Base-by-base conservation (phyloP, 1,140 invertebrate genomes). In the Drosophila mauritiana region DNA sequence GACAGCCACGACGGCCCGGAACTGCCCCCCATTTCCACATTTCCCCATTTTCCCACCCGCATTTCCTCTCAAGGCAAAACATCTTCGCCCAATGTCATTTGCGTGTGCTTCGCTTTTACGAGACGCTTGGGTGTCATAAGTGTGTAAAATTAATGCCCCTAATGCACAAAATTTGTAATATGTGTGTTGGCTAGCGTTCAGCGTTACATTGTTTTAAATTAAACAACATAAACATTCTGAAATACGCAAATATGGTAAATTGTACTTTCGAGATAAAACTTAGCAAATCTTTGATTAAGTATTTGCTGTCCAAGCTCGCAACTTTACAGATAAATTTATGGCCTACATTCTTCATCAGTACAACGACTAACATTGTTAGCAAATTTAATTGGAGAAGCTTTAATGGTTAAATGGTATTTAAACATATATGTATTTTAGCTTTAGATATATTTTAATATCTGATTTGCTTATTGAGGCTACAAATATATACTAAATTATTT, bases 81-180 rank as follows among this genome's bases (percentile, higher is more conserved):
- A 78, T 70, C 62, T 77, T 43, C 40, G 68, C 63, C 78, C 85
- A 79, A 88, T 82, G 83, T 88, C 64, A 86, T 86, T 88, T 86
- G 84, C 82, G 74, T 79, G 82, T 79, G 75, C 79, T 79, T 79
- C 69, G 37, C 72, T 69, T 86, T 86, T 88, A 86, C 70, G 82
- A 88, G 53, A 59, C 82, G 83, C 82, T 62, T 64, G 82, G 82
- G 82, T 86, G 82, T 83, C 83, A 88, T 86, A 86, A 86, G 83
- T 88, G 84, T 83, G 74, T 76, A 82, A 86, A 86, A 88, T 88
- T 86, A 73, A 86, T 86, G 83, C 67, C 62, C 75, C 68, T 86
- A 88, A 86, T 86, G 83, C 78, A 85, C 78, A 85, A 88, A 78
- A 85, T 88, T 86, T 88, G 82, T 82, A 82, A 86, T 73, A 74